phyloP scores from a whole-genome alignment of 2,888 invertebrate genomes.

The Chymomyza fuscimana region DNA sequence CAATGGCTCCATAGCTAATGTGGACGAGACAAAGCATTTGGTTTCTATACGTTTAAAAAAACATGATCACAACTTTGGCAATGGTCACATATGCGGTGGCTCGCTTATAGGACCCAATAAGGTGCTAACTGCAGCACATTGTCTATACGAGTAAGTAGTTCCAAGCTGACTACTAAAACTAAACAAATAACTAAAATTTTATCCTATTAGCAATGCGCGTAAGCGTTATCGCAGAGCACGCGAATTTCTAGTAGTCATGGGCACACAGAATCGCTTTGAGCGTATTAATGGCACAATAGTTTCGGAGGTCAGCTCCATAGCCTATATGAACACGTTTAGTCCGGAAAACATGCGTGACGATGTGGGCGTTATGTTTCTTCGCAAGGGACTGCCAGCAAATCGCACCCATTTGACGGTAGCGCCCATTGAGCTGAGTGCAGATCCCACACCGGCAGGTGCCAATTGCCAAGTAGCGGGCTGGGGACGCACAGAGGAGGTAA shows the following conservation, averaged over 20 bases:
- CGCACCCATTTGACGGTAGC: conserved; percentile 59
- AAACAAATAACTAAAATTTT: background rate
- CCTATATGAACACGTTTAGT: conserved; percentile 68
- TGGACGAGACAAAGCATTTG: conserved; percentile 61
- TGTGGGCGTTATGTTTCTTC: conserved; percentile 74
- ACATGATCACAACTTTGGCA: conserved; percentile 69
- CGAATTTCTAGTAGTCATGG: conserved; percentile 77
- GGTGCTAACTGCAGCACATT: conserved; percentile 77
- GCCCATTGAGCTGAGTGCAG: conserved; percentile 61
- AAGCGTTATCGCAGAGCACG: conserved; percentile 70
- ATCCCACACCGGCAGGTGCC: conserved; percentile 48
- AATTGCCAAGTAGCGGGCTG: conserved; percentile 77
- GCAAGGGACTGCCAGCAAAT: conserved; percentile 53
- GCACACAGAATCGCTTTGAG: conserved; percentile 72
- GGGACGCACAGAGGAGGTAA: conserved; percentile 73
- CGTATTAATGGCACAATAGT: conserved; percentile 70
- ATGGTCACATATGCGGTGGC: conserved; percentile 77
- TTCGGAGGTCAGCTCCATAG: conserved; percentile 69
- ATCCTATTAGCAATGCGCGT: conserved; percentile 49
- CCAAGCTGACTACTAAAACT: background rate
- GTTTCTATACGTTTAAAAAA: conserved; percentile 74
- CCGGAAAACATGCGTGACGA: conserved; percentile 74
- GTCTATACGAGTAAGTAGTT: conserved; percentile 73
- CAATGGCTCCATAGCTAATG: conserved; percentile 66
- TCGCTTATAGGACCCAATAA: conserved; percentile 71